These are phyloP conservation scores for Anneissia japonica DNA, from an alignment of 35 echinoderm and acorn worm species.

Conservation along the genomic window DNA sequence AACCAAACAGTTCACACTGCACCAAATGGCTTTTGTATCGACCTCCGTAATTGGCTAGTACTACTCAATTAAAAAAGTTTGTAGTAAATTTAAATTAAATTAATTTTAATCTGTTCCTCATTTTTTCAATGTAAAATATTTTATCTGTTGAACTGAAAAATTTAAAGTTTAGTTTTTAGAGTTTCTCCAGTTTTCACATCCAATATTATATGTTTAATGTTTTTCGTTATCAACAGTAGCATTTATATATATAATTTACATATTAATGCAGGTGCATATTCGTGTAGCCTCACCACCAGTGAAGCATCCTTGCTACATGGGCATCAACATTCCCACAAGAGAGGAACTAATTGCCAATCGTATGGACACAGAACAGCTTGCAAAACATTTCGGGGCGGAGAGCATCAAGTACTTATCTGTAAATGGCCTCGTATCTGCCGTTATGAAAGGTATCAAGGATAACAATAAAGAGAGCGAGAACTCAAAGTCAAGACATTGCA, in stretches of 20 bases:
- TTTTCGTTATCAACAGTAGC: too few relatives aligned
- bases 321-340: constrained; percentile 97
- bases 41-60: too few relatives aligned
- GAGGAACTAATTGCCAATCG: constrained; percentile 89
- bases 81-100: too few relatives aligned
- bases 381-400: constrained; percentile 75
- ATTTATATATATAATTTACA: background rate
- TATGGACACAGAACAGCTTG: constrained; percentile 43
- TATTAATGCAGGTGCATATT: constrained; percentile 67
- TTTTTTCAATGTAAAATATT: too few relatives aligned
- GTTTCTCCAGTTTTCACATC: too few relatives aligned
- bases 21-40: too few relatives aligned
- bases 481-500: constrained; percentile 65
- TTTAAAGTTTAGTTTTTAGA: too few relatives aligned
- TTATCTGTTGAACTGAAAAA: too few relatives aligned
- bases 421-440: constrained; percentile 61
- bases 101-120: too few relatives aligned
- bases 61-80: too few relatives aligned
- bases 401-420: constrained; percentile 84
- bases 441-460: constrained; percentile 54
- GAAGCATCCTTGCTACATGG: constrained; percentile 94
- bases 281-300: constrained; percentile 93
- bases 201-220: too few relatives aligned
- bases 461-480: constrained; percentile 28
- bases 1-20: too few relatives aligned